These are phyloP conservation scores for Habrosyne pyritoides DNA, from an alignment of 2,888 invertebrate species.

Conservation along the genomic window DNA sequence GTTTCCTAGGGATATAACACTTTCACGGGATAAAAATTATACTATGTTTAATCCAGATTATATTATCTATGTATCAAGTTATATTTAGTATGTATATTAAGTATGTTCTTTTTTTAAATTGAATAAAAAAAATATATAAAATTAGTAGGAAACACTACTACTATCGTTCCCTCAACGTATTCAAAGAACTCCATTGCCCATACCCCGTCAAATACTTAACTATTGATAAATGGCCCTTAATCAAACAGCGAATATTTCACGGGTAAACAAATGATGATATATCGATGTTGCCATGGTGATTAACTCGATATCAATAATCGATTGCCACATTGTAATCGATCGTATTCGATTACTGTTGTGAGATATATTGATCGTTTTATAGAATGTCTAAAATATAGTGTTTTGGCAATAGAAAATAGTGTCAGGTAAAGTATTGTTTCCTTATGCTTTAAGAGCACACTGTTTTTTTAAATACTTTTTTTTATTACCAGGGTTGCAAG, in stretches of 20 bases:
- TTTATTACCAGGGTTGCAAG: neutral
- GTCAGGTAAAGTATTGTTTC: neutral
- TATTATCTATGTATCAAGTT: too few relatives aligned
- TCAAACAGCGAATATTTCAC: conserved; percentile 9
- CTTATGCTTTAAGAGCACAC: neutral
- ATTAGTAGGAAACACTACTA: too few relatives aligned
- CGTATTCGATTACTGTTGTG: neutral
- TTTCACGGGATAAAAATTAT: too few relatives aligned
- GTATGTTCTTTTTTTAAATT: too few relatives aligned
- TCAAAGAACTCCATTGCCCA: neutral
- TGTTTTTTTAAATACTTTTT: neutral
- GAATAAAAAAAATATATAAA: too few relatives aligned
- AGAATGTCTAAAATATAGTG: neutral
- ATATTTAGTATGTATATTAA: too few relatives aligned
- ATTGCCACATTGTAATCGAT: neutral
- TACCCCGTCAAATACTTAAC: neutral
- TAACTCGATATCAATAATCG: conserved; percentile 16
- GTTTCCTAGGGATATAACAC: too few relatives aligned
- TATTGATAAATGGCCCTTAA: conserved; percentile 12
- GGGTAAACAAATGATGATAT: conserved; percentile 12
- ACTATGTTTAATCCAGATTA: too few relatives aligned
- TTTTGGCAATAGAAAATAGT: neutral
- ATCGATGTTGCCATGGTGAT: conserved; percentile 13
- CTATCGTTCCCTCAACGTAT: neutral
- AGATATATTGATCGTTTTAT: neutral